Conservation (phyloP, 2,113 vertebrate genomes). For the Catharus minimus region DNA sequence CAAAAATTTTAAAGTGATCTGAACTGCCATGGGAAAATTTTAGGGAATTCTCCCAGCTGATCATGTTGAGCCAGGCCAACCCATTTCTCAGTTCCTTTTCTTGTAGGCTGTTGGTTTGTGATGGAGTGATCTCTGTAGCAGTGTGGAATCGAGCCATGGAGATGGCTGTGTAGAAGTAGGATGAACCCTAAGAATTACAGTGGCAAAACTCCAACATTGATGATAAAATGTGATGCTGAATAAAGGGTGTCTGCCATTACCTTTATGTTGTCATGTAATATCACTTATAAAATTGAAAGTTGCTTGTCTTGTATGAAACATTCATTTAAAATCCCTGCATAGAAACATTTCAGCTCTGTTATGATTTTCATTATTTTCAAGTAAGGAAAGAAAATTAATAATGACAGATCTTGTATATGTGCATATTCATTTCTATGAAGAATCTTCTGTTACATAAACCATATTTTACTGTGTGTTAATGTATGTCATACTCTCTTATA, state of each 20-base stretch:
- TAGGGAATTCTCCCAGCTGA: background rate
- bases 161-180: background rate
- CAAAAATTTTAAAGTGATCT: background rate
- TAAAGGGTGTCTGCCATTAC: background rate
- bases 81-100: fast-evolving
- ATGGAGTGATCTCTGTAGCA: background rate
- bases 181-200: background rate
- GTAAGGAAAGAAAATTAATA: slow-evolving; percentile 33
- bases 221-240: background rate
- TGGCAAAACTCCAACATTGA: background rate
- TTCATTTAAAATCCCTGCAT: slow-evolving; percentile 41
- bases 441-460: background rate
- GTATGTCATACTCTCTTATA: background rate
- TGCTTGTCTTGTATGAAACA: background rate
- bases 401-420: background rate
- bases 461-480: background rate
- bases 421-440: background rate
- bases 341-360: slow-evolving; percentile 29
- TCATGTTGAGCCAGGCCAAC: fast-evolving
- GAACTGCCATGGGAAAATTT: background rate
- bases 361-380: slow-evolving; percentile 27
- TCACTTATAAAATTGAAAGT: background rate
- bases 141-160: background rate
- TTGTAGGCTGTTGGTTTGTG: too few species aligned
- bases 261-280: background rate